Percentiles rank a stretch among this genome's conserved stretches.
Conservation (phyloP, 2,888 invertebrate genomes). For the Heliconius sara region DNA sequence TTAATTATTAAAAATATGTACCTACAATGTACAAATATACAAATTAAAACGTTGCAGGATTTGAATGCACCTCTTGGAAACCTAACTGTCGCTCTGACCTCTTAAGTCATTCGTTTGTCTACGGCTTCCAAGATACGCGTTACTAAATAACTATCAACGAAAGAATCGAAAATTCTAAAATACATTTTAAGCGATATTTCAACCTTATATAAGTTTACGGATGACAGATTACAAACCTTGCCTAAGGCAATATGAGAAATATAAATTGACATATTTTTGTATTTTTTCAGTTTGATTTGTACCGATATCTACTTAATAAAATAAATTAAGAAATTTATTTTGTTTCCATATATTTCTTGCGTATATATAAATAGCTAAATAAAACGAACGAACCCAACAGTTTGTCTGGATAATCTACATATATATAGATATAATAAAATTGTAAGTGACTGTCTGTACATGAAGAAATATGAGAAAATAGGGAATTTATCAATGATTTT, state of each 20-base stretch:
- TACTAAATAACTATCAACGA: background rate
- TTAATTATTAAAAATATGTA: no score
- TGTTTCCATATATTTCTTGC: background rate
- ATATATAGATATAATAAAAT: no score
- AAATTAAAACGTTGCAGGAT: no score
- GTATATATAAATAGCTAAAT: background rate
- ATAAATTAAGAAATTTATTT: background rate
- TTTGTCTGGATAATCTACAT: background rate
- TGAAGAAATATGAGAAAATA: no score
- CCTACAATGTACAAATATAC: no score
- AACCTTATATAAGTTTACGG: background rate
- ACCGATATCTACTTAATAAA: background rate
- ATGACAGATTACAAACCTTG: background rate
- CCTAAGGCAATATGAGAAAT: background rate
- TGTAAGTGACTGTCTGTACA: no score
- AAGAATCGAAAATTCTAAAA: background rate
- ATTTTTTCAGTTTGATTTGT: background rate
- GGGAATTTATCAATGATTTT: no score
- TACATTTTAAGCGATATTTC: background rate
- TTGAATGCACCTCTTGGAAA: no score
- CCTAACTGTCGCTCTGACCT: background rate
- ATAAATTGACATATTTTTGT: background rate
- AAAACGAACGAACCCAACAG: background rate
- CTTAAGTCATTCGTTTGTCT: background rate
- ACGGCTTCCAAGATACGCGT: background rate